Evolutionary conservation across 2,888 invertebrate species (phyloP).

Genomic region (Lacanobia oleracea): DNA sequence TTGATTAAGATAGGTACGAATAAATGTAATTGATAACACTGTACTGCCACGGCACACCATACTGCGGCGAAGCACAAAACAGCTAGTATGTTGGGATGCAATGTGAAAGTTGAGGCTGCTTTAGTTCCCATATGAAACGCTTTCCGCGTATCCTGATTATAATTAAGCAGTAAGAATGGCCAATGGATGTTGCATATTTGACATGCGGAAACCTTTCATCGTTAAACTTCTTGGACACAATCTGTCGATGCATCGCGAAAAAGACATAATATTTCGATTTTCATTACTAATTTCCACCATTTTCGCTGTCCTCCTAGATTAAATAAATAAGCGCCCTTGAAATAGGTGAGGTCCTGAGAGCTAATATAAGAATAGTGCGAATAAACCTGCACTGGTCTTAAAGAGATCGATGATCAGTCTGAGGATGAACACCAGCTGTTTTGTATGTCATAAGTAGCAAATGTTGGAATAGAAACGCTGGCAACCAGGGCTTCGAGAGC

Average conservation of each 20-base stretch:
- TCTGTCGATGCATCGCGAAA: neutral
- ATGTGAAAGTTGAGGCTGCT: neutral
- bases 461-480: neutral
- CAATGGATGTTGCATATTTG: neutral
- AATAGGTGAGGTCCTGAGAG: too few species aligned
- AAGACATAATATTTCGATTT: too few species aligned
- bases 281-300: too few species aligned
- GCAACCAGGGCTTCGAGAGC: neutral
- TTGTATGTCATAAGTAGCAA: neutral
- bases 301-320: too few species aligned
- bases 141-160: neutral
- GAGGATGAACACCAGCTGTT: neutral
- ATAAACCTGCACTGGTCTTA: too few species aligned
- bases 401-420: neutral
- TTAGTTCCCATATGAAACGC: neutral
- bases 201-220: neutral
- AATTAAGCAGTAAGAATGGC: neutral
- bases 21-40: slow-evolving; percentile 53
- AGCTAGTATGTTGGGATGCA: neutral
- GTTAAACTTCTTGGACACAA: neutral
- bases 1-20: slow-evolving; percentile 67
- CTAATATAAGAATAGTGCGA: neutral
- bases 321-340: neutral
- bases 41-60: neutral
- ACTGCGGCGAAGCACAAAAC: slow-evolving; percentile 12